A percentile compares a stretch with the other conserved stretches of the same genome.
phyloP scores from a whole-genome alignment of 2,888 invertebrate species.

The Caenorhabditis macrosperma region DNA sequence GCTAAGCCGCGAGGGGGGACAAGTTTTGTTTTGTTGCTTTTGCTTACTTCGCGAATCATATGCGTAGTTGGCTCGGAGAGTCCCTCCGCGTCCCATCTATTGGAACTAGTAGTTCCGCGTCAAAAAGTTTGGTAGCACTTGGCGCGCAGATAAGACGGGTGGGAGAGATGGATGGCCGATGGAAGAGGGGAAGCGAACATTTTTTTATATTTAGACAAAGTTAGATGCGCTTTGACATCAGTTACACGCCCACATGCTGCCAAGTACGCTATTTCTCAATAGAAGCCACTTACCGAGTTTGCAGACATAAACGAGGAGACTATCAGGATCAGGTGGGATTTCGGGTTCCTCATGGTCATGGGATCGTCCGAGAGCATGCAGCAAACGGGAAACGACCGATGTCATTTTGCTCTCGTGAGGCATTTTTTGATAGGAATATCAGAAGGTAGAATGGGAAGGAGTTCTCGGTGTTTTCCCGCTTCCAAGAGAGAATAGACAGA shows the following conservation, averaged over 20 bases:
- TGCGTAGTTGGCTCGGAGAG: background rate
- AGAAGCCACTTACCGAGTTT: constrained; percentile 58
- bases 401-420: constrained; percentile 61
- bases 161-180: background rate
- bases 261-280: background rate
- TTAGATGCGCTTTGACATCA: constrained; percentile 43
- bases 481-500: constrained; percentile 24
- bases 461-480: constrained; percentile 3
- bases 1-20: constrained; percentile 17
- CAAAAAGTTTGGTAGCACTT: constrained; percentile 10
- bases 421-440: constrained; percentile 30
- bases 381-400: constrained; percentile 68
- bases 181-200: constrained; percentile 12
- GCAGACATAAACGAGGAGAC: constrained; percentile 68
- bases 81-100: background rate
- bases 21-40: constrained; percentile 9
- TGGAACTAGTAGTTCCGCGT: background rate
- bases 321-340: constrained; percentile 64
- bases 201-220: constrained; percentile 24
- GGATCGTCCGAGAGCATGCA: constrained; percentile 66
- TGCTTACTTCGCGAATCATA: constrained; percentile 8
- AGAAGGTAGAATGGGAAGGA: background rate
- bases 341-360: constrained; percentile 61
- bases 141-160: background rate
- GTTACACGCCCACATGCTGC: constrained; percentile 17